These are phyloP conservation scores for Melanotaenia maccullochi DNA, from an alignment of 2,797 vertebrate species.

Conservation along the genomic window DNA sequence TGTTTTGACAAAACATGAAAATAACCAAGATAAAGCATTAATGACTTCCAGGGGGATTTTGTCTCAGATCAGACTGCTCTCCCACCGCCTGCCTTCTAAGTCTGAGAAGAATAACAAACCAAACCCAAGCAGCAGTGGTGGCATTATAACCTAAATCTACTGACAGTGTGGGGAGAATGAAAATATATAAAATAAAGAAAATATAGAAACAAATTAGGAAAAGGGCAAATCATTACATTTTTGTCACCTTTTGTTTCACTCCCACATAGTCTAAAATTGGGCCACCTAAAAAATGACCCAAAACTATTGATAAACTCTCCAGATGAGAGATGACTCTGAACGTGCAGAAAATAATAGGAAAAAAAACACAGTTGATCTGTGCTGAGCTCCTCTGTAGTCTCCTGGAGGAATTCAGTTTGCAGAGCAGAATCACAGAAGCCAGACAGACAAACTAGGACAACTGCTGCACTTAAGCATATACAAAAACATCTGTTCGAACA, in stretches of 20 bases:
- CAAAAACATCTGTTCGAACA: not conserved
- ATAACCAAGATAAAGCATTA: conserved; percentile 44
- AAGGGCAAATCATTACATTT: not conserved
- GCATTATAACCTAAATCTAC: not conserved
- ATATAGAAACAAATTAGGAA: too few species aligned
- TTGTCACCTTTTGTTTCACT: not conserved
- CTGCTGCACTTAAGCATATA: not conserved
- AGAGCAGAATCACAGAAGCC: not conserved
- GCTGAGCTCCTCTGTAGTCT: conserved; percentile 14
- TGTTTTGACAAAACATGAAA: conserved; percentile 38
- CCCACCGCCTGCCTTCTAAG: conserved; percentile 30
- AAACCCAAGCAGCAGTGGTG: not conserved
- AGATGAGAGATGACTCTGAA: too few species aligned
- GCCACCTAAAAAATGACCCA: too few species aligned
- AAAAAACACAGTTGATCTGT: too few species aligned
- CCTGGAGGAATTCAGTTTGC: conserved; percentile 4
- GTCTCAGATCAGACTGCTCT: conserved; percentile 24
- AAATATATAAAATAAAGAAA: too few species aligned
- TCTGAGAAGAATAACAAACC: conserved; percentile 20
- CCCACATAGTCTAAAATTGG: not conserved
- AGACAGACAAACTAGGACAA: conserved; percentile 22
- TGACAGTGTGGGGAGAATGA: too few species aligned
- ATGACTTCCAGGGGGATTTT: conserved; percentile 41
- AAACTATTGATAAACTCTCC: too few species aligned
- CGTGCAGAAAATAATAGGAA: too few species aligned